These are phyloP conservation scores for Diarsia rubi DNA, from an alignment of 2,888 invertebrate species.

Conservation along the genomic window DNA sequence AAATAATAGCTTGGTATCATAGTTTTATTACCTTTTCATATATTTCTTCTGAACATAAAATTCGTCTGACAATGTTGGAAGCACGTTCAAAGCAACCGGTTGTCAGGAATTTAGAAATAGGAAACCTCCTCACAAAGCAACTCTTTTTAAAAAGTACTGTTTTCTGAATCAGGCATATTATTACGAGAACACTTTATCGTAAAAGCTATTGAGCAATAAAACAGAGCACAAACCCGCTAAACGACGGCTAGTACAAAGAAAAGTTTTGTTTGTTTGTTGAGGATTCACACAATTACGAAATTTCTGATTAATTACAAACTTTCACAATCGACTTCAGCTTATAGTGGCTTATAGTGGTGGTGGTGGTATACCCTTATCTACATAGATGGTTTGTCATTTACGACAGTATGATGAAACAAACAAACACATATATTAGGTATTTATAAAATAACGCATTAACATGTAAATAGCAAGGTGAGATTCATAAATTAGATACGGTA, in stretches of 20 bases:
- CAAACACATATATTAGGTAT: background rate
- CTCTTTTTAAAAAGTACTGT: background rate
- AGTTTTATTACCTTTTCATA: background rate
- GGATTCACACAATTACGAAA: slow-evolving; percentile 38
- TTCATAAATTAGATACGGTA: background rate
- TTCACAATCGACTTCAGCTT: slow-evolving; percentile 37
- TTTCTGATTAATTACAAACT: slow-evolving; percentile 51
- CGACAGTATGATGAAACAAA: slow-evolving; percentile 21
- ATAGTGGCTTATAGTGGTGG: too few species aligned
- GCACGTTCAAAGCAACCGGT: background rate
- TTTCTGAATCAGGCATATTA: background rate
- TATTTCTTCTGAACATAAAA: background rate
- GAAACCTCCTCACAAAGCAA: background rate
- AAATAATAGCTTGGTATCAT: background rate
- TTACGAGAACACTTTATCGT: slow-evolving; percentile 9
- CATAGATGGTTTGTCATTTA: slow-evolving; percentile 3
- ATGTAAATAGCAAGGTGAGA: slow-evolving; percentile 10
- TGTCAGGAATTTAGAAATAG: background rate
- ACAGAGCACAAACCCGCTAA: slow-evolving; percentile 9
- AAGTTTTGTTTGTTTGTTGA: slow-evolving; percentile 50
- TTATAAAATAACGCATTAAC: slow-evolving; percentile 6
- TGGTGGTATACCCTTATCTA: slow-evolving; percentile 16
- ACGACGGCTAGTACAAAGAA: slow-evolving; percentile 25
- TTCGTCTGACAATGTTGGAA: background rate
- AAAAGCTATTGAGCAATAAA: slow-evolving; percentile 24